phyloP scores from a whole-genome alignment of 2,113 vertebrate genomes.

The Tylochromis polylepis region DNA sequence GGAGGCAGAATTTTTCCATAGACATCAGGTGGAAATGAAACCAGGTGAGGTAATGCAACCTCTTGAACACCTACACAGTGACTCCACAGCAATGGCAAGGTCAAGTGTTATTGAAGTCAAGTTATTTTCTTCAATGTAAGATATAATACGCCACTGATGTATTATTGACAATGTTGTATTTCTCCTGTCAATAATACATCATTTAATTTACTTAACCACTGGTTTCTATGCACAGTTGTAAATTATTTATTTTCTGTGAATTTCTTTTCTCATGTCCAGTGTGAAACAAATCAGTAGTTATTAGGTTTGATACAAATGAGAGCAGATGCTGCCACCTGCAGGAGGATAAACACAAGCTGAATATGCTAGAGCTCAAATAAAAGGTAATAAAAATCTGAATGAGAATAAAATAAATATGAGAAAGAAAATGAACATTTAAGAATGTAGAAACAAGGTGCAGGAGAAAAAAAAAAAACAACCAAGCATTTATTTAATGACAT shows the following conservation, averaged over 20 bases:
- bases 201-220: background rate
- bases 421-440: background rate
- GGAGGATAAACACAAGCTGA: background rate
- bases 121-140: background rate
- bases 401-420: background rate
- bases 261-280: background rate
- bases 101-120: conserved; percentile 12
- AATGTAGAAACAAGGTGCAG: background rate
- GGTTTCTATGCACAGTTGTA: background rate
- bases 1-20: conserved; percentile 38
- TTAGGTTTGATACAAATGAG: background rate
- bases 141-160: background rate
- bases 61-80: background rate
- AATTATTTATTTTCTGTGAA: background rate
- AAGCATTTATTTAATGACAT: background rate
- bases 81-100: conserved; percentile 24
- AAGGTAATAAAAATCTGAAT: background rate
- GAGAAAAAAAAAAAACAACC: background rate
- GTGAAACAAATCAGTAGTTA: background rate
- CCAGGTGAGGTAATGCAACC: background rate
- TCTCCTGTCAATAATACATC: background rate
- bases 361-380: background rate
- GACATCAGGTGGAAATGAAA: conserved; percentile 25
- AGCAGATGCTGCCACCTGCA: conserved; percentile 41
- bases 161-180: background rate